Percentiles rank a stretch among this genome's conserved stretches.
Conservation (phyloP, 2,888 invertebrate genomes). For the Caenorhabditis doughertyi region DNA sequence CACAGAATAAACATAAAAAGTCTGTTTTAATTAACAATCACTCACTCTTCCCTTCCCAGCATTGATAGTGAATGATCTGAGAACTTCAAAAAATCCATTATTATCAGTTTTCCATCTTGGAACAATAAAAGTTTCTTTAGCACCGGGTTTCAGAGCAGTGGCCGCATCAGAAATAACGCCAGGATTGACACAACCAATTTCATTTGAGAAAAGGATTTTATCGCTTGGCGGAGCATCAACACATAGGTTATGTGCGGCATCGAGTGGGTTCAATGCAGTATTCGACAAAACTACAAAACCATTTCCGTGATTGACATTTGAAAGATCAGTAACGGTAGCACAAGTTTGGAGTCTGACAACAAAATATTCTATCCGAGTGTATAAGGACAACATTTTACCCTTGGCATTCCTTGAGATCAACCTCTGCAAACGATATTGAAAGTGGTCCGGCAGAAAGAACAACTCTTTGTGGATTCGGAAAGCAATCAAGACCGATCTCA, state of each 20-base stretch:
- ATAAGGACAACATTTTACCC: too few species aligned
- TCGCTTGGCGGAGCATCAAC: background rate
- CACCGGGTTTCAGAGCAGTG: background rate
- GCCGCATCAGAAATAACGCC: background rate
- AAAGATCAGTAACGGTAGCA: too few species aligned
- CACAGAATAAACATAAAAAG: background rate
- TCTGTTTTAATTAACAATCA: background rate
- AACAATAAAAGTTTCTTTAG: background rate
- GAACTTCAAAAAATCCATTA: constrained; percentile 5
- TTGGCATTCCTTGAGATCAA: too few species aligned
- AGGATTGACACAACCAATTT: background rate
- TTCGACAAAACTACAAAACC: background rate
- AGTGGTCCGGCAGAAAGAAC: too few species aligned
- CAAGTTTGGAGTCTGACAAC: too few species aligned
- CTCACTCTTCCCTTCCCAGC: constrained; percentile 13
- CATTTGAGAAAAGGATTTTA: constrained; percentile 17
- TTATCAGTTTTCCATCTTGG: constrained; percentile 25
- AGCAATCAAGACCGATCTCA: too few species aligned
- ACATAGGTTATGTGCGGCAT: background rate
- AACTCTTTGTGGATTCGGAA: too few species aligned
- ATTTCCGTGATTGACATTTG: too few species aligned
- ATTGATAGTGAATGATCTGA: constrained; percentile 12
- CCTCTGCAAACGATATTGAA: too few species aligned
- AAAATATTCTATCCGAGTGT: too few species aligned
- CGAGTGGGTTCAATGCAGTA: background rate